phyloP scores from a whole-genome alignment of 2,113 vertebrate species.

The Pteropus alecto region DNA sequence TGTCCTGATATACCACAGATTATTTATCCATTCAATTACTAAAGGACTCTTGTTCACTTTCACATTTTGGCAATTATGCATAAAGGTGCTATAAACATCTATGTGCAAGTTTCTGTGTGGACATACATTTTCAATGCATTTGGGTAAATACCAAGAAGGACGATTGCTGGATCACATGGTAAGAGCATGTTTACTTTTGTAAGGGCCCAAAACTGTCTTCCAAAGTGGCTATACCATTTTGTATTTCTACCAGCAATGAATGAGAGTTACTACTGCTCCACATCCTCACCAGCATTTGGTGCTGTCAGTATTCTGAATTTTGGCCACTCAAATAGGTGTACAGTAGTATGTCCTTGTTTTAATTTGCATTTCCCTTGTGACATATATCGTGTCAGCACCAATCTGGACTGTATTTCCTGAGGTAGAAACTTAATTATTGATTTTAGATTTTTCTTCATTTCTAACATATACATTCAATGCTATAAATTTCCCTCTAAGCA shows the following conservation, averaged over 20 bases:
- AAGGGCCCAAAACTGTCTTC: neutral
- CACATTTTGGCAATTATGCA: neutral
- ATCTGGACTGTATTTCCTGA: neutral
- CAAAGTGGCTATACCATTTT: neutral
- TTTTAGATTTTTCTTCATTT: neutral
- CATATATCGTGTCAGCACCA: too few relatives aligned
- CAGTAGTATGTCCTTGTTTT: neutral
- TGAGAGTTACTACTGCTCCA: neutral
- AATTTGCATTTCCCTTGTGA: neutral
- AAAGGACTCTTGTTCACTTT: too few relatives aligned
- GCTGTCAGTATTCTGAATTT: neutral
- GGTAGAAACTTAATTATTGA: neutral
- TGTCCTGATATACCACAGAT: too few relatives aligned
- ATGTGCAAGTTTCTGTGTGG: neutral
- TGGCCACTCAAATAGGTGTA: neutral
- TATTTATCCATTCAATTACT: neutral
- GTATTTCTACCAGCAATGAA: neutral
- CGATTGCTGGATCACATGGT: neutral
- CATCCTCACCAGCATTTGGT: neutral
- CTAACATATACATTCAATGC: neutral
- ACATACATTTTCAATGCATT: neutral
- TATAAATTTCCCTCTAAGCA: neutral
- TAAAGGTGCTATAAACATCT: neutral
- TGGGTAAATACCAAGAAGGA: neutral
- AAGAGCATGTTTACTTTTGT: neutral